Evolutionary conservation across 2,888 invertebrate genomes (phyloP), one percentile per base, ranked within the genome.

Genomic region (Sclerodermus sp.): DNA sequence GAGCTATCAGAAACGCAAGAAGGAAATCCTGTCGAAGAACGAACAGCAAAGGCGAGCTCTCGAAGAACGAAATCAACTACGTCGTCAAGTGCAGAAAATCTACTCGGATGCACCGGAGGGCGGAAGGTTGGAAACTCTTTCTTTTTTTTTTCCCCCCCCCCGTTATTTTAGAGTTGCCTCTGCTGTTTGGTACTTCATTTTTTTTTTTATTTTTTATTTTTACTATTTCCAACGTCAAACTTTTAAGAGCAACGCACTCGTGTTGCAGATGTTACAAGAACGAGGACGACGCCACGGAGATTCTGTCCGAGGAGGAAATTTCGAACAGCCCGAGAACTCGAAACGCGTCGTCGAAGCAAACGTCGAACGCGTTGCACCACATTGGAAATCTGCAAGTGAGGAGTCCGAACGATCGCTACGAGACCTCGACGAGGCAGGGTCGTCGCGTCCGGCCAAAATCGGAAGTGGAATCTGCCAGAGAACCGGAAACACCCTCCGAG

Each of bases 261-360:
- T n/a, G n/a, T n/a, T n/a, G n/a, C 29, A 63, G 63, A 47, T 55
- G 51, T 14, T 57, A 50, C 1, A 54, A 53, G 14, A 51, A 47
- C 13, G 57, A 62, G 34, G 50, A 47, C 36, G 58, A 65, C 16
- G 38, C 45, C 17, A 42, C 48, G 8, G 65, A 64, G 43, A 51
- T 52, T 17, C 49, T 58, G 43, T 60, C 66, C 30, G 65, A 67
- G 14, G 66, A 66, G 38, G 67, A 67, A 40, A 40, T 58, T 16
- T 8, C 3, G 8, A 8, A 5, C 8, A 3, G 4, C 3, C 3
- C 4, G 23, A 23, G 23, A 23, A 23, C 23, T 3, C 8, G 3
- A 8, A 23, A 8, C 4, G 23, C 8, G 23, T 23, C 23, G 23
- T 5, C 23, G 3, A 23, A 23, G 8, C 4, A 23, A 3, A 5